These are phyloP conservation scores for Agraylea sexmaculata DNA, from an alignment of 1,140 invertebrate species.

Conservation along the genomic window DNA sequence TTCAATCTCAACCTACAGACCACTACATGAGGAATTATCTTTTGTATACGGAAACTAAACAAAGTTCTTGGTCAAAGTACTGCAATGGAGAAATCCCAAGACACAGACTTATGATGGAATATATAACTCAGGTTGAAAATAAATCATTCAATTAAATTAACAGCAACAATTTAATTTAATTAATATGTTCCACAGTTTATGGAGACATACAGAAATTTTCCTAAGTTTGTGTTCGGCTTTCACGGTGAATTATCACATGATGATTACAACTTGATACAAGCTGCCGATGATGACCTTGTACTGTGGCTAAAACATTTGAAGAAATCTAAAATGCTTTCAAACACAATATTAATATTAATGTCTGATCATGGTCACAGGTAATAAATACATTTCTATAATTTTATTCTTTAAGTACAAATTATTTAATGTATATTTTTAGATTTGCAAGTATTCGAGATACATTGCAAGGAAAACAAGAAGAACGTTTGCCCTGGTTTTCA, in stretches of 20 bases:
- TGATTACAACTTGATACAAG: slow-evolving; percentile 64
- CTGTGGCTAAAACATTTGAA: slow-evolving; percentile 51
- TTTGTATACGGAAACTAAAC: slow-evolving; percentile 35
- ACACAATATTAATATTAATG: slow-evolving; percentile 75
- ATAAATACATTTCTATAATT: slow-evolving; percentile 9
- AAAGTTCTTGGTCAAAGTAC: slow-evolving; percentile 37
- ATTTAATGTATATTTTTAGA: slow-evolving; percentile 32
- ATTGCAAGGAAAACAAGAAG: slow-evolving; percentile 80
- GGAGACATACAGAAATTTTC: slow-evolving; percentile 43
- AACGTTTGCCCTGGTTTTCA: slow-evolving; percentile 75
- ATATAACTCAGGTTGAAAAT: slow-evolving; percentile 48
- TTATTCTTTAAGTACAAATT: slow-evolving; percentile 6
- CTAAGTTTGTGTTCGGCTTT: slow-evolving; percentile 77
- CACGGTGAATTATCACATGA: slow-evolving; percentile 85
- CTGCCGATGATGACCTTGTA: slow-evolving; percentile 60
- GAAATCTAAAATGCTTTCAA: slow-evolving; percentile 50
- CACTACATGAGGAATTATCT: slow-evolving; percentile 84
- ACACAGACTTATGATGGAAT: slow-evolving; percentile 56
- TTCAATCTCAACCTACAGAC: slow-evolving; percentile 71
- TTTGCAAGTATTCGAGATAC: slow-evolving; percentile 74
- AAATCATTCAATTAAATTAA: not conserved
- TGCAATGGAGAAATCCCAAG: slow-evolving; percentile 70
- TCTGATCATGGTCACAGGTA: slow-evolving; percentile 81
- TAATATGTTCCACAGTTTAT: slow-evolving; percentile 38
- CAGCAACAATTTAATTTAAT: slow-evolving; percentile 1